phyloP scores from a whole-genome alignment of 1,140 invertebrate genomes.

The Luehdorfia chinensis region DNA sequence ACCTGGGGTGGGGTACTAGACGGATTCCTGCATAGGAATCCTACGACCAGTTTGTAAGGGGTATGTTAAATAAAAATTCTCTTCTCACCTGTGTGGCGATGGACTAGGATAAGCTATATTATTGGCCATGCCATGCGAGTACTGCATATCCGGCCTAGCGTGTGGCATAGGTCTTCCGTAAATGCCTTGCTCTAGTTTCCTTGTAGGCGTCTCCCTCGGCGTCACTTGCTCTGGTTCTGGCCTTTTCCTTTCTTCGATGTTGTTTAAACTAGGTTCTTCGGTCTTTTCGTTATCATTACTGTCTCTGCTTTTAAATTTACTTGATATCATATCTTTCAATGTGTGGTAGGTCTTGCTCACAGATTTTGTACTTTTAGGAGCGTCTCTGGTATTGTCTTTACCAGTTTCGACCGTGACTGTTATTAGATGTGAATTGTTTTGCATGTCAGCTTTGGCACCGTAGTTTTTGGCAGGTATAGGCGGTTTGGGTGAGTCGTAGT shows the following conservation, averaged over 20 bases:
- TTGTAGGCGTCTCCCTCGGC: slow-evolving; percentile 48
- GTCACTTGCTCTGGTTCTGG: slow-evolving; percentile 69
- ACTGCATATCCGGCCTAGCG: slow-evolving; percentile 71
- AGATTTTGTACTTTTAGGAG: slow-evolving; percentile 81
- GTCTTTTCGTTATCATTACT: slow-evolving; percentile 70
- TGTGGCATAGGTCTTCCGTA: slow-evolving; percentile 79
- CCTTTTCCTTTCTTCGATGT: slow-evolving; percentile 80
- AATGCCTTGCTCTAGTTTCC: slow-evolving; percentile 73
- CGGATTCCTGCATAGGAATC: no score
- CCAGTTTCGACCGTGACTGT: slow-evolving; percentile 75
- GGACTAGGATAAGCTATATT: slow-evolving; percentile 65
- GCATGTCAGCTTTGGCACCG: slow-evolving; percentile 48
- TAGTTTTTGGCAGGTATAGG: slow-evolving; percentile 68
- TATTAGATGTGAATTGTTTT: slow-evolving; percentile 70
- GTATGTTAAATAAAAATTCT: no score
- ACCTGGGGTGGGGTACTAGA: no score
- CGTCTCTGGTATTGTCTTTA: slow-evolving; percentile 74
- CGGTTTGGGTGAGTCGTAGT: slow-evolving; percentile 66
- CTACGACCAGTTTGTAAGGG: no score
- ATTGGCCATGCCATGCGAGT: slow-evolving; percentile 52
- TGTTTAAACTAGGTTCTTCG: slow-evolving; percentile 81
- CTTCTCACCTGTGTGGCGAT: slow-evolving; percentile 60
- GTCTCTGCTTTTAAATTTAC: slow-evolving; percentile 85
- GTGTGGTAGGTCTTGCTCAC: slow-evolving; percentile 88
- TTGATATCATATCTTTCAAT: slow-evolving; percentile 91